Evolutionary conservation across 2,888 invertebrate genomes (phyloP), one percentile per base, ranked within the genome.

Genomic region (Tetanocera ferruginea): DNA sequence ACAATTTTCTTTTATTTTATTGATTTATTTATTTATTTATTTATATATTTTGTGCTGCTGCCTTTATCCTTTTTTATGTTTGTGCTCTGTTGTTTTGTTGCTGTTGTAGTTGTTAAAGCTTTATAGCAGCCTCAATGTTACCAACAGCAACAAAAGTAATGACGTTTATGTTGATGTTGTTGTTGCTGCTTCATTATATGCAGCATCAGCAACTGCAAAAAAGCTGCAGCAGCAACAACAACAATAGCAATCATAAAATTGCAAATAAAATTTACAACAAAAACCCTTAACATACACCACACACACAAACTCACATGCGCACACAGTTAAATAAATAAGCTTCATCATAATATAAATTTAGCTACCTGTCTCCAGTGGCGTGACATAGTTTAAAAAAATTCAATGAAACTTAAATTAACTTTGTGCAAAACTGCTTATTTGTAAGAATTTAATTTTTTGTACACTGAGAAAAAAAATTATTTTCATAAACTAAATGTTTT

Each of bases 171-270:
- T 14, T 52, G 28, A 62, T 80, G 77, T 43, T 80, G 78, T 60
- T 76, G 71, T 66, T 70, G n/a, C 52, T 73, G 66, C 25, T 66
- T 64, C 62, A 62, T 78, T 77, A 74, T 77, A 28, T 43, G 57
- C 85, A 85, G 83, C 83, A 84, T 81, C 83, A 85, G 82, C 84
- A 81, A 31, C 76, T 43, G 43, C 73, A 70, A 78, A 81, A 71
- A 76, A 81, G 66, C 75, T 81, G 6, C 49, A 37, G 75, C 81
- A 80, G 76, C 57, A 79, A 75, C 51, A 79, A 49, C 76, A 77
- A 37, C 57, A 43, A 55, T 25, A 14, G 43, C 55, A 52, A 69
- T 70, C 52, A 69, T 66, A 71, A 62, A 34, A 57, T 49, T 71
- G 43, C 51, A 71, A 55, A 55, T 34, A 55, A 71, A 55, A 71